Conservation (phyloP, 2,888 invertebrate genomes). For the Orthonevra nobilis region DNA sequence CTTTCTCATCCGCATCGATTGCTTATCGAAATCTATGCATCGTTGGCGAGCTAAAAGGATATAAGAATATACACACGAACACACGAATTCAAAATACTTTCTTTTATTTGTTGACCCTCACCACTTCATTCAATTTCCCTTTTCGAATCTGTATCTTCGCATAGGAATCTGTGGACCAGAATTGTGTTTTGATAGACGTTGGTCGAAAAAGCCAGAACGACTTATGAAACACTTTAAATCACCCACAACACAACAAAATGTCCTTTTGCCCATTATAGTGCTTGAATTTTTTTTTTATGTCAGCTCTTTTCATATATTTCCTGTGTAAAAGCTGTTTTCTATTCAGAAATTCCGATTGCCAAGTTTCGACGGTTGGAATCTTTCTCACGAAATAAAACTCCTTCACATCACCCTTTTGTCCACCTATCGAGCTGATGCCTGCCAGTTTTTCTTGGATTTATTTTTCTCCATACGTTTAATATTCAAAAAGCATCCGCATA, state of each 20-base stretch:
- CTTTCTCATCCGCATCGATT: too few relatives aligned
- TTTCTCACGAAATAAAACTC: slow-evolving; percentile 19
- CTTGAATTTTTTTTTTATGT: not conserved
- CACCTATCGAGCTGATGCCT: too few relatives aligned
- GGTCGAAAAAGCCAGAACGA: not conserved
- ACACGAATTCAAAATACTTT: too few relatives aligned
- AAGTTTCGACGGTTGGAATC: slow-evolving; percentile 40
- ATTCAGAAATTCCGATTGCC: slow-evolving; percentile 54
- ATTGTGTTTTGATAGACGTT: not conserved
- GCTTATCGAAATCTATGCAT: too few relatives aligned
- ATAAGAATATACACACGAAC: too few relatives aligned
- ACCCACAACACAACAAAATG: not conserved
- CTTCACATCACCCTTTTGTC: not conserved
- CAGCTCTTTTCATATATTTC: slow-evolving; percentile 13
- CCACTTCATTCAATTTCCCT: too few relatives aligned
- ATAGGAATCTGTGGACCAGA: not conserved
- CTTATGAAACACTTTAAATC: too few relatives aligned
- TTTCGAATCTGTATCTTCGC: not conserved
- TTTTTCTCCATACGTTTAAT: slow-evolving; percentile 52
- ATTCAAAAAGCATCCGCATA: slow-evolving; percentile 61
- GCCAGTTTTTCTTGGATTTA: too few relatives aligned
- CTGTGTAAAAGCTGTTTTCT: slow-evolving; percentile 1
- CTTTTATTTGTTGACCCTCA: too few relatives aligned
- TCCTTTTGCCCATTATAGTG: too few relatives aligned
- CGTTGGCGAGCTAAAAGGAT: too few relatives aligned